Percentiles rank a stretch among this genome's conserved stretches.
These are phyloP conservation scores for Tiphia femorata DNA, from an alignment of 2,888 invertebrate species.

Conservation along the genomic window DNA sequence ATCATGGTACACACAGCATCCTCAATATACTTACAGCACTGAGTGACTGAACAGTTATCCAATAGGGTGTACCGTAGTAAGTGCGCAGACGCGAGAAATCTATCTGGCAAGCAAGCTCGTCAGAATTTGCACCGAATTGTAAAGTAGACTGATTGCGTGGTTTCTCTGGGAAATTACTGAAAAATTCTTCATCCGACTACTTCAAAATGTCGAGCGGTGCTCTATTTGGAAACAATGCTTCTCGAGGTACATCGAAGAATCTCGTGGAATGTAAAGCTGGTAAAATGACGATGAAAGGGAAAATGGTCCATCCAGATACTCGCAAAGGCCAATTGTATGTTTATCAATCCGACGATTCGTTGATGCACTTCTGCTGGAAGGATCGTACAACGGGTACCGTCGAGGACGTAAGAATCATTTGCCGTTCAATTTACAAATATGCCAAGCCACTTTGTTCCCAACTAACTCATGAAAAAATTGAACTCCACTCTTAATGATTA, in stretches of 20 bases:
- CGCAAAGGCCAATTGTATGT: slow-evolving; percentile 95
- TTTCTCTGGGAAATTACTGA: no score
- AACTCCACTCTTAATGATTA: no score
- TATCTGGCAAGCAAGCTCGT: no score
- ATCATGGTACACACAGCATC: no score
- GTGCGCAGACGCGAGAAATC: no score
- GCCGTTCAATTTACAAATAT: not conserved
- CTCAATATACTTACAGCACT: no score
- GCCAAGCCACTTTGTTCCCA: no score
- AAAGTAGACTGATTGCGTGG: no score
- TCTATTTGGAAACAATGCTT: slow-evolving; percentile 81
- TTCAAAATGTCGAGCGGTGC: slow-evolving; percentile 73
- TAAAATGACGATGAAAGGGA: slow-evolving; percentile 94
- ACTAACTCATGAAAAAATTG: no score
- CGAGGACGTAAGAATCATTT: slow-evolving; percentile 80
- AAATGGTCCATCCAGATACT: slow-evolving; percentile 94
- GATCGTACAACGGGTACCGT: slow-evolving; percentile 92
- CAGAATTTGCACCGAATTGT: no score
- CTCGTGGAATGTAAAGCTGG: slow-evolving; percentile 96
- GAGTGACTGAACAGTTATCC: no score
- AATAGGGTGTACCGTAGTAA: no score
- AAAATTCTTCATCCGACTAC: not conserved
- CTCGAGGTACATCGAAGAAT: slow-evolving; percentile 87
- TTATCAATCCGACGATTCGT: slow-evolving; percentile 95
- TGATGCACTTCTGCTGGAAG: slow-evolving; percentile 99